These are phyloP conservation scores for Engraulis encrasicolus DNA, from an alignment of 2,113 vertebrate genomes.

Conservation along the genomic window DNA sequence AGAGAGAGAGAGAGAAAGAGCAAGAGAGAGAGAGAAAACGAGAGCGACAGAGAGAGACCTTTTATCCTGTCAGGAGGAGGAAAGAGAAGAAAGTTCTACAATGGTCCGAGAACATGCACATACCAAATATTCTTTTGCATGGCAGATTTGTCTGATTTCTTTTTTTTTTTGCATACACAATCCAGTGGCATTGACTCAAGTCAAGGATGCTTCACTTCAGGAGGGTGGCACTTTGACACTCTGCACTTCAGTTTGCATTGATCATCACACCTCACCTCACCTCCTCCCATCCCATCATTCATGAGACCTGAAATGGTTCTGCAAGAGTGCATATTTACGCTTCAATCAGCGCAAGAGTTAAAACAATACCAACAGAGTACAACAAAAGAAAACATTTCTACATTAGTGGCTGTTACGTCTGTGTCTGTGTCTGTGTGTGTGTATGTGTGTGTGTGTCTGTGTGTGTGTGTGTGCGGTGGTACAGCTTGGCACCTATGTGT, in stretches of 20 bases:
- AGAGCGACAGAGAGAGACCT: too few relatives aligned
- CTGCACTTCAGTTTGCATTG: too few relatives aligned
- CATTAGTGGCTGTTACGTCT: conserved; percentile 3
- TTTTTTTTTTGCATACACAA: conserved; percentile 42
- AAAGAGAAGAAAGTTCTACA: conserved; percentile 12
- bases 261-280: conserved; percentile 15
- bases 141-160: conserved; percentile 20
- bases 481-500: conserved; percentile 17
- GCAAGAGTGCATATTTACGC: conserved; percentile 14
- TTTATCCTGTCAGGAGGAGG: background rate
- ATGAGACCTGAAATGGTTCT: conserved; percentile 55
- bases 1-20: too few relatives aligned
- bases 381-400: background rate
- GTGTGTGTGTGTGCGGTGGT: too few relatives aligned
- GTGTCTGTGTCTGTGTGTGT: too few relatives aligned
- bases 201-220: conserved; percentile 60
- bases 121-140: conserved; percentile 28
- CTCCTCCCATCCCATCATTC: conserved; percentile 69
- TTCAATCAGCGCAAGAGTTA: background rate
- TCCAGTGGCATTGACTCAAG: conserved; percentile 58
- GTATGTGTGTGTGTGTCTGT: too few relatives aligned
- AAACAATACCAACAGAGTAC: background rate
- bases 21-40: too few relatives aligned
- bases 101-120: conserved; percentile 39
- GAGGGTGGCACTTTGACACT: conserved; percentile 27